Evolutionary conservation across 1,140 invertebrate genomes (phyloP), one percentile per base, ranked within the genome.

Genomic region (Eupristina koningsbergeri): DNA sequence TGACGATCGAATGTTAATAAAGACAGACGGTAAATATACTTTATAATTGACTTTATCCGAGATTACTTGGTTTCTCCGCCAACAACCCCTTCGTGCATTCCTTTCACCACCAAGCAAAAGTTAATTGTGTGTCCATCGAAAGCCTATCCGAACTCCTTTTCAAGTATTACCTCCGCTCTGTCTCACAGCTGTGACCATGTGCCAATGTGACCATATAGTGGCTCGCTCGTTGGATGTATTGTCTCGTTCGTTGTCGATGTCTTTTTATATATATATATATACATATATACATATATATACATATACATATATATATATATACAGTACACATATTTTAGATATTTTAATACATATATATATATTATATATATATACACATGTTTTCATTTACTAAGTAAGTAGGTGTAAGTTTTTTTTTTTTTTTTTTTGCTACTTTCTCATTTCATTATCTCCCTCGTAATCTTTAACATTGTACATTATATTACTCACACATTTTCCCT

Each of bases 211-310:
- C 89, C 90, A 92, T 91, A 92, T 92, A 92, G 91, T 92, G 91
- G 91, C 91, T 92, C 91, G 91, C 90, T 92, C 91, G 91, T 92
- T 92, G 90, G 90, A 92, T 92, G 91, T 92, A 90, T 91, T 92
- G 91, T 92, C 91, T 92, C 91, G 91, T 92, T 92, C 91, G 91
- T 92, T 92, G 89, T 92, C 91, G 89, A 91, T 92, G 91, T 92
- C 87, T 92, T 92, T 91, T 91, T 91, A 85, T 85, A 82, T 77
- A 71, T 61, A 76, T 39, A 69, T 31, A 39, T 69, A 69, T 39
- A 22, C 5, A 69, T 69, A 39, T 39, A 39, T 69, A 69, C 13
- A 34, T 67, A 67, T 17, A 67, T 67, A 36, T 67, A 67, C 15
- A 67, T 67, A 34, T 67, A 79, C 31, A 78, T 78, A 36, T 78